phyloP scores from a whole-genome alignment of 2,888 invertebrate species.

The Spilarctia lutea region DNA sequence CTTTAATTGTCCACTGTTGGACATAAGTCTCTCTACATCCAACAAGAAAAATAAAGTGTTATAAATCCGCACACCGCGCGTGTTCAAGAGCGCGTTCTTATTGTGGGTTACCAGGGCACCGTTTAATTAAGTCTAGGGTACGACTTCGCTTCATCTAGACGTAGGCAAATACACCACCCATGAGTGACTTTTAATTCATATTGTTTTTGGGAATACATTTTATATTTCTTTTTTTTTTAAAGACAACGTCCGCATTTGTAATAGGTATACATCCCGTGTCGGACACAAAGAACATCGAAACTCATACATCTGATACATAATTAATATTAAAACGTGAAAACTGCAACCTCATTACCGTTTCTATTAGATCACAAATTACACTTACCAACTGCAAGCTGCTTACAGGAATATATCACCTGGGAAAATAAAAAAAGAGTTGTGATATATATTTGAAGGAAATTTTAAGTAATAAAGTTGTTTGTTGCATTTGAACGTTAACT shows the following conservation, averaged over 20 bases:
- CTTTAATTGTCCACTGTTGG: no score
- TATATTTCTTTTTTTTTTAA: no score
- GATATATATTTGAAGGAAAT: not conserved
- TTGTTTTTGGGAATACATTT: not conserved
- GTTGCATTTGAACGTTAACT: no score
- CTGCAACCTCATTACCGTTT: not conserved
- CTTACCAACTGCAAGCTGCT: slow-evolving; percentile 60
- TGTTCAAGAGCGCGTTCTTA: slow-evolving; percentile 46
- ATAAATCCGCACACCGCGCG: slow-evolving; percentile 28
- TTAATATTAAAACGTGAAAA: slow-evolving; percentile 6
- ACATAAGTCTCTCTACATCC: not conserved
- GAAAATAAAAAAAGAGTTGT: slow-evolving; percentile 26
- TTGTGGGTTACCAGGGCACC: slow-evolving; percentile 46
- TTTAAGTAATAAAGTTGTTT: not conserved
- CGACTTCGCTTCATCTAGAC: slow-evolving; percentile 21
- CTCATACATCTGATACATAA: not conserved
- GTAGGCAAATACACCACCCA: slow-evolving; percentile 25
- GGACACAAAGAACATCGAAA: no score
- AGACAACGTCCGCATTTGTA: no score
- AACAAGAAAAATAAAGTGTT: not conserved
- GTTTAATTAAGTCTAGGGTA: slow-evolving; percentile 39
- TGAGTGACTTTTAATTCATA: not conserved
- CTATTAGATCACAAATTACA: slow-evolving; percentile 19
- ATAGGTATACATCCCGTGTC: no score
- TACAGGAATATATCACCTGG: slow-evolving; percentile 55